A percentile compares a stretch with the other conserved stretches of the same genome.
phyloP scores from a whole-genome alignment of 1,140 invertebrate species.

The Littorina saxatilis region DNA sequence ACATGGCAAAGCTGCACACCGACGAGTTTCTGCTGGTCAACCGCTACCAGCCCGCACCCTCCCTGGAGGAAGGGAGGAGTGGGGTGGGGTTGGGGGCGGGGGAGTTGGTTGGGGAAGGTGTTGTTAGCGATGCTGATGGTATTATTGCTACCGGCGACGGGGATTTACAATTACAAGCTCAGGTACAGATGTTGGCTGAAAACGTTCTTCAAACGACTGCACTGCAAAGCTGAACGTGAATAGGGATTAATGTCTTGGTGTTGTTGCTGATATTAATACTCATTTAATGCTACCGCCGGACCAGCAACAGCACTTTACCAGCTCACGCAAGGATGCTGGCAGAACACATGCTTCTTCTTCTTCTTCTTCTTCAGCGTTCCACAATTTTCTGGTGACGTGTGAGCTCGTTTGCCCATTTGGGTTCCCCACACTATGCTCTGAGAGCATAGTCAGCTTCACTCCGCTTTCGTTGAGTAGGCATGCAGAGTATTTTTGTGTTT shows the following conservation, averaged over 20 bases:
- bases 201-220: not conserved
- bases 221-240: not conserved
- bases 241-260: not conserved
- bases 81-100: not conserved
- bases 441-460: too few relatives aligned
- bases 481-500: too few relatives aligned
- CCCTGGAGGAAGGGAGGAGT: not conserved
- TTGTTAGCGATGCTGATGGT: too few relatives aligned
- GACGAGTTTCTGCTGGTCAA: slow-evolving; percentile 22
- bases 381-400: too few relatives aligned
- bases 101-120: not conserved
- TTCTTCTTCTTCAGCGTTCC: too few relatives aligned
- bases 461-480: too few relatives aligned
- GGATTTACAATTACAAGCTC: not conserved
- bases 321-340: not conserved
- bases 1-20: slow-evolving; percentile 71
- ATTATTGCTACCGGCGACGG: too few relatives aligned
- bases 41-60: not conserved
- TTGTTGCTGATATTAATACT: not conserved
- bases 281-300: not conserved
- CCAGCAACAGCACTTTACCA: not conserved
- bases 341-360: not conserved
- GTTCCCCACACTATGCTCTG: too few relatives aligned
- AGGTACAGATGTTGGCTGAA: not conserved
- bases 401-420: too few relatives aligned